Conservation (phyloP, 1,140 invertebrate genomes). For the Myzus persicae region DNA sequence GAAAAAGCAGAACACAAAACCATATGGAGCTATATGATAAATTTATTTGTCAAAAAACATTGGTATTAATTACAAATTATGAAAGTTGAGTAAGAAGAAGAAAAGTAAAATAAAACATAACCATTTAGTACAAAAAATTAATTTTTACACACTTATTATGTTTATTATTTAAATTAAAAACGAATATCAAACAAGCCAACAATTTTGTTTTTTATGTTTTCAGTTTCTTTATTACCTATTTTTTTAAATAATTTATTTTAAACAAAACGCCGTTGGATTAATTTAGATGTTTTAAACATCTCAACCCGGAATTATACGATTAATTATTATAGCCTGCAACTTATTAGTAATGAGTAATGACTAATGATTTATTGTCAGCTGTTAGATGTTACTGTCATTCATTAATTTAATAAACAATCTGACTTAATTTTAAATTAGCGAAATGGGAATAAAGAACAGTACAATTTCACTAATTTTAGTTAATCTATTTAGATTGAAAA, state of each 20-base stretch:
- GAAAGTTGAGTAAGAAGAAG: no score
- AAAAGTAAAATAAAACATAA: not conserved
- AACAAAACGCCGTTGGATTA: not conserved
- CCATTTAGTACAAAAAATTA: not conserved
- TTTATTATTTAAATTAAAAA: not conserved
- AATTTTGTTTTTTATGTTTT: not conserved
- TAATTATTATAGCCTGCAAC: not conserved
- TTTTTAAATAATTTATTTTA: slow-evolving; percentile 5
- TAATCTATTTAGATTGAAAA: slow-evolving; percentile 4
- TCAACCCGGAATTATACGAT: not conserved
- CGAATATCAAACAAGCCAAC: not conserved
- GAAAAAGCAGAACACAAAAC: not conserved
- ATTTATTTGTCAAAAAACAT: not conserved
- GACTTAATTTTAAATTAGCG: not conserved
- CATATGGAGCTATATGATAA: not conserved
- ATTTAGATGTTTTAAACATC: not conserved
- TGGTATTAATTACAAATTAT: not conserved
- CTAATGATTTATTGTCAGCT: slow-evolving; percentile 1
- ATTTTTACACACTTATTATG: not conserved
- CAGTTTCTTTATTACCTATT: not conserved
- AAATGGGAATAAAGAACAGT: not conserved
- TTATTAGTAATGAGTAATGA: not conserved
- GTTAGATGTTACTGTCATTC: not conserved
- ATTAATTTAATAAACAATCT: not conserved
- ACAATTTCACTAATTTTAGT: not conserved